A percentile compares a stretch with the other conserved stretches of the same genome.
These are phyloP conservation scores for Eupithecia vulgata DNA, from an alignment of 2,888 invertebrate species.

Conservation along the genomic window DNA sequence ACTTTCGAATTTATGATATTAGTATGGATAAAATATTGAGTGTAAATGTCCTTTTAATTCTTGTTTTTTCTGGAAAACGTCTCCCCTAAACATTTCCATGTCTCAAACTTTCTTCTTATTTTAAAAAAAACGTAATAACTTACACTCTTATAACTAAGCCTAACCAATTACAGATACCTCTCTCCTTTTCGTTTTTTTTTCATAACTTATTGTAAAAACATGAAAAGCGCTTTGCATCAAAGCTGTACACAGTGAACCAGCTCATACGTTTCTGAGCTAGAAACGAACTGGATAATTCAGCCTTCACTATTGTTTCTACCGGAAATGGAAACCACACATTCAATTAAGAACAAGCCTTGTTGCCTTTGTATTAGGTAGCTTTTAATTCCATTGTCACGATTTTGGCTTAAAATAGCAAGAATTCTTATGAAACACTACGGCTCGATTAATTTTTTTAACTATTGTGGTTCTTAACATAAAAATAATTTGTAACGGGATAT, in stretches of 20 bases:
- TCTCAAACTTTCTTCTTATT: no score
- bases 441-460: not conserved
- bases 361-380: conserved; percentile 32
- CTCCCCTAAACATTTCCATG: no score
- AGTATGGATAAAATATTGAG: no score
- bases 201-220: no score
- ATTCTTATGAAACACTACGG: conserved; percentile 19
- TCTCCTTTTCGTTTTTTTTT: no score
- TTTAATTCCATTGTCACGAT: conserved; percentile 30
- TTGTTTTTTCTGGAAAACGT: no score
- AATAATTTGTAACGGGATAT: no score
- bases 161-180: not conserved
- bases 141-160: no score
- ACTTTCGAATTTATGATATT: no score
- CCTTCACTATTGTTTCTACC: conserved; percentile 55
- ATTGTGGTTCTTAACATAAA: no score
- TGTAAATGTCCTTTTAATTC: no score
- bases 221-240: not conserved
- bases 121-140: no score
- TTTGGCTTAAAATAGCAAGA: conserved; percentile 17
- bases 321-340: conserved; percentile 44
- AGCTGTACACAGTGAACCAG: conserved; percentile 14
- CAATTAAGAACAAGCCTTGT: conserved; percentile 38
- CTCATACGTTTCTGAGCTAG: conserved; percentile 28
- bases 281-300: conserved; percentile 47